Conservation (phyloP, 2,113 vertebrate genomes). For the Heterotis niloticus region DNA sequence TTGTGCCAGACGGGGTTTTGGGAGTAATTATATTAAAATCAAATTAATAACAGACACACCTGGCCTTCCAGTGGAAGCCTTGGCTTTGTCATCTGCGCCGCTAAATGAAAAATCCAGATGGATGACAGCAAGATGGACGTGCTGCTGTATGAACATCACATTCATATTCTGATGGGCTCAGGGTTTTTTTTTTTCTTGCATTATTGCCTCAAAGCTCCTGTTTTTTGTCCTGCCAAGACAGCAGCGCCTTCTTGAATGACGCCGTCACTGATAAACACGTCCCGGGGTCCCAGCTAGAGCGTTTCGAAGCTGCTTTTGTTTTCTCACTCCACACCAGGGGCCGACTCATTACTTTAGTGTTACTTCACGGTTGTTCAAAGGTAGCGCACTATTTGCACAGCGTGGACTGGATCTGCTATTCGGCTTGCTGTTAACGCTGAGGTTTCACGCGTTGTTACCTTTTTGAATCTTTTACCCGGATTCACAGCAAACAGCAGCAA, state of each 20-base stretch:
- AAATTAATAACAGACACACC: neutral
- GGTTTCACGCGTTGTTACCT: too few species aligned
- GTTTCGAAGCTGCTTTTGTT: constrained; percentile 37
- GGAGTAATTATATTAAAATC: neutral
- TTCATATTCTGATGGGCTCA: constrained; percentile 13
- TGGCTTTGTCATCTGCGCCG: neutral
- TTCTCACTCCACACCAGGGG: constrained; percentile 16
- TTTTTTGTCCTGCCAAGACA: constrained; percentile 31
- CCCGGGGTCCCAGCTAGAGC: constrained; percentile 24
- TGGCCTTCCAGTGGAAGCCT: neutral
- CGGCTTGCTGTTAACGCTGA: too few species aligned
- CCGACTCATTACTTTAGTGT: constrained; percentile 30
- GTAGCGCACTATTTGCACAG: too few species aligned
- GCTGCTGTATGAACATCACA: neutral
- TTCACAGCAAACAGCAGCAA: too few species aligned
- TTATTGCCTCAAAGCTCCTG: constrained; percentile 32
- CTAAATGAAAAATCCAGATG: constrained; percentile 6
- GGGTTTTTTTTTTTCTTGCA: constrained; percentile 7
- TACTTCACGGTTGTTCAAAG: constrained; percentile 25
- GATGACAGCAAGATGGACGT: neutral
- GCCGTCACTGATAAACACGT: constrained; percentile 23
- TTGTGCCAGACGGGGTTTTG: neutral
- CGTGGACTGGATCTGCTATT: too few species aligned
- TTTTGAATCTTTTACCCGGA: too few species aligned
- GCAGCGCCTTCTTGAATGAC: constrained; percentile 34